phyloP scores from a whole-genome alignment of 30 jellyfish, hydroid and myxozoan genomes.

The Aurelia sp. region DNA sequence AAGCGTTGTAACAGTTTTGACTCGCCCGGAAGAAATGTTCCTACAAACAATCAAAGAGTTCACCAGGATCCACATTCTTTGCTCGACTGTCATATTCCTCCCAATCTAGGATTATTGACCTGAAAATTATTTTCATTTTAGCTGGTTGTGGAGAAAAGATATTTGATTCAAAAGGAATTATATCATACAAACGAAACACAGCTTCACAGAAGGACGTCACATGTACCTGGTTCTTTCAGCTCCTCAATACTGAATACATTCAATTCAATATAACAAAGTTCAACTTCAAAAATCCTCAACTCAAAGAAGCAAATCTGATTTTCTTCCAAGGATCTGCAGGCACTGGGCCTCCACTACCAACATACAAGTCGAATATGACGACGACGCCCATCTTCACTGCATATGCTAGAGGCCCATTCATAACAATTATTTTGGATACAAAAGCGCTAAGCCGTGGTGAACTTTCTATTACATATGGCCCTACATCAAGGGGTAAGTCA shows the following conservation, averaged over 20 bases:
- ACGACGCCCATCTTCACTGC: conserved; percentile 1
- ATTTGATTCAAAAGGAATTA: neutral
- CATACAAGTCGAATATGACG: neutral
- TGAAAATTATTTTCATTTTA: neutral
- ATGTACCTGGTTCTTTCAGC: conserved; percentile 18
- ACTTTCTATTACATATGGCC: no score
- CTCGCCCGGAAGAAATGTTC: no score
- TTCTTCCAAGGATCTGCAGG: conserved; percentile 19
- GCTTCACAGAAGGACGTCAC: neutral
- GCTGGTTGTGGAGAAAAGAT: conserved; percentile 24
- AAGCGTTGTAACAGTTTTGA: no score
- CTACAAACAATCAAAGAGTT: no score
- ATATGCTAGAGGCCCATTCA: neutral
- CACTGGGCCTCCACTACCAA: neutral
- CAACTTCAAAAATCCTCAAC: neutral
- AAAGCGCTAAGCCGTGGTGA: neutral
- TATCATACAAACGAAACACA: no score
- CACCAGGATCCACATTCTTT: no score
- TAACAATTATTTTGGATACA: neutral
- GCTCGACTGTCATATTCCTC: no score
- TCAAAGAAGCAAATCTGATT: neutral
- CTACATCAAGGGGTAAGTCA: no score
- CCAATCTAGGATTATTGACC: no score
- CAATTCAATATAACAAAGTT: neutral
- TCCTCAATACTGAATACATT: neutral